A percentile compares a stretch with the other conserved stretches of the same genome.
Evolutionary conservation across 2,797 vertebrate genomes (phyloP).

Genomic region (Paratrypauchen microcephalus): DNA sequence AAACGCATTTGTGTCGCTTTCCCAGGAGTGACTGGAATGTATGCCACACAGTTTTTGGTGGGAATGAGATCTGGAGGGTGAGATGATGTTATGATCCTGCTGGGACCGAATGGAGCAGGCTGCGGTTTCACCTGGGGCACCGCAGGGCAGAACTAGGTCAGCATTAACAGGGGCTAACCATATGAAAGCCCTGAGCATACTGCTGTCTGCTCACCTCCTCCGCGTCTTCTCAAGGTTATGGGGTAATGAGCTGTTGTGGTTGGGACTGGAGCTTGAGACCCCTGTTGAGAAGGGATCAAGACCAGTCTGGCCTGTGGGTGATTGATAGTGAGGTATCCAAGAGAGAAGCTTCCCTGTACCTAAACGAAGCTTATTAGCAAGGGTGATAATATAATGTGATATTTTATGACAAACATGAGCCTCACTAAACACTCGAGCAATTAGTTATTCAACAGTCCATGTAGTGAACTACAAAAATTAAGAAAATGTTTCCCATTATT

Average conservation of each 20-base stretch:
- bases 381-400: constrained; percentile 29
- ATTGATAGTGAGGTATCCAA: constrained; percentile 71
- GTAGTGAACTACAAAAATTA: too few relatives aligned
- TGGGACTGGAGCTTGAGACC: constrained; percentile 50
- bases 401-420: too few relatives aligned
- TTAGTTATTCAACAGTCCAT: too few relatives aligned
- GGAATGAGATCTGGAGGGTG: constrained; percentile 43
- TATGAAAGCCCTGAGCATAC: constrained; percentile 59
- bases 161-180: constrained; percentile 52
- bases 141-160: constrained; percentile 72
- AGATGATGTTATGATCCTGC: constrained; percentile 65
- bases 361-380: constrained; percentile 72
- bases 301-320: constrained; percentile 63
- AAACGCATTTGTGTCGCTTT: constrained; percentile 58
- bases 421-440: too few relatives aligned
- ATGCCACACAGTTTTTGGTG: constrained; percentile 49
- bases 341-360: constrained; percentile 59
- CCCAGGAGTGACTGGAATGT: constrained; percentile 62
- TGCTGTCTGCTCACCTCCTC: constrained; percentile 59
- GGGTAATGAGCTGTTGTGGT: constrained; percentile 77
- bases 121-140: constrained; percentile 63
- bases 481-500: too few relatives aligned
- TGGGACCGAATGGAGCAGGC: constrained; percentile 63
- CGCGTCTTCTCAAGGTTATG: constrained; percentile 53
- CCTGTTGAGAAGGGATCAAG: constrained; percentile 68